Percentiles rank a stretch among this genome's conserved stretches.
Conservation (phyloP, 1,140 invertebrate species). For the Listronotus oregonensis region DNA sequence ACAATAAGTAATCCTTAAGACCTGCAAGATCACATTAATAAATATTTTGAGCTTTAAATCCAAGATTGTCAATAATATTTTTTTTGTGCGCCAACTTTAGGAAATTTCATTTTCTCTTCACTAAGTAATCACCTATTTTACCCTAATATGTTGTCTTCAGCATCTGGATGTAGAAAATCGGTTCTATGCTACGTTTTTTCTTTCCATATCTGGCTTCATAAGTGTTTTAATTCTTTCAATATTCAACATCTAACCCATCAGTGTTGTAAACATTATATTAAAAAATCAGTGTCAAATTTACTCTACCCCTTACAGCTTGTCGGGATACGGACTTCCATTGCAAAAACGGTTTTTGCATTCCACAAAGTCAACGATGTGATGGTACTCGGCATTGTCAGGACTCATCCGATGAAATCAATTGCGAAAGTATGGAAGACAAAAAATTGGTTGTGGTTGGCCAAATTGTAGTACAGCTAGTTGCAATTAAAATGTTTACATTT, state of each 20-base stretch:
- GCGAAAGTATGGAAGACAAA: slow-evolving; percentile 36
- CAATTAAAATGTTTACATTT: no score
- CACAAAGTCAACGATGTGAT: slow-evolving; percentile 71
- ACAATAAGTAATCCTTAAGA: no score
- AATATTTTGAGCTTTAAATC: no score
- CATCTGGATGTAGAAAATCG: neutral
- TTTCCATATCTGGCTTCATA: no score
- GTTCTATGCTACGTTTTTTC: no score
- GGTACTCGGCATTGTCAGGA: slow-evolving; percentile 74
- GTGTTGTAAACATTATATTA: slow-evolving; percentile 14
- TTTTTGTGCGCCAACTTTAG: no score
- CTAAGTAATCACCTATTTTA: neutral
- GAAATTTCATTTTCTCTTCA: neutral
- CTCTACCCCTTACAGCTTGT: slow-evolving; percentile 62
- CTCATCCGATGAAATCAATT: slow-evolving; percentile 69
- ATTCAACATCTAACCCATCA: slow-evolving; percentile 31
- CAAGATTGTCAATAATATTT: no score
- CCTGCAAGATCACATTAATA: no score
- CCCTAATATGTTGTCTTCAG: neutral
- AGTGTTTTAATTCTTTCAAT: slow-evolving; percentile 30
- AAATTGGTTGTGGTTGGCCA: neutral
- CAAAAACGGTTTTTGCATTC: slow-evolving; percentile 68
- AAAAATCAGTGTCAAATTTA: slow-evolving; percentile 8
- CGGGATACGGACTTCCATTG: slow-evolving; percentile 65
- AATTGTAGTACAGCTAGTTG: neutral